Evolutionary conservation across 2,888 invertebrate genomes (phyloP).

Genomic region (Cephonodes hylas): DNA sequence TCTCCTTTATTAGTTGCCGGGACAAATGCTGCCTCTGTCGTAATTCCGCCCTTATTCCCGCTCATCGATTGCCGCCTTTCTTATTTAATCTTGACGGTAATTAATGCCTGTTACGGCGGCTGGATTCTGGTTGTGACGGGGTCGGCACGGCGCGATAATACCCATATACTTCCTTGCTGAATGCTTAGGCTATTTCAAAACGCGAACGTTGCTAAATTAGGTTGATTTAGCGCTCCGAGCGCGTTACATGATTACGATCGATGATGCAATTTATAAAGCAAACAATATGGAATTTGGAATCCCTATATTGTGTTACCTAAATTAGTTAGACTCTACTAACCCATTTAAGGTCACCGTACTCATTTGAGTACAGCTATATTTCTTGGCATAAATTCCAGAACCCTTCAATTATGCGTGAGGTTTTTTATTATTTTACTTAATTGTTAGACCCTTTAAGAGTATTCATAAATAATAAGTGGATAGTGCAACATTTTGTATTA

Average conservation of each 20-base stretch:
- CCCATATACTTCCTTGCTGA: neutral
- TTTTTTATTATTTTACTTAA: too few relatives aligned
- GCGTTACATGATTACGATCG: conserved; percentile 33
- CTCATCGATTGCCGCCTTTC: conserved; percentile 65
- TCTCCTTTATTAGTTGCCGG: conserved; percentile 79
- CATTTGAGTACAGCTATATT: too few relatives aligned
- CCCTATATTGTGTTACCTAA: conserved; percentile 34
- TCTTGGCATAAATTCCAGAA: too few relatives aligned
- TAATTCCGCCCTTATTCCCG: conserved; percentile 66
- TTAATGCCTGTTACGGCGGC: conserved; percentile 61
- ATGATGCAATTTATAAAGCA: conserved; percentile 41
- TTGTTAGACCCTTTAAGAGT: too few relatives aligned
- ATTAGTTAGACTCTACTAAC: conserved; percentile 18
- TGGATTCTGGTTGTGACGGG: conserved; percentile 37
- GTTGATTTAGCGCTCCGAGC: conserved; percentile 2
- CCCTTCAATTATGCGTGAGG: too few relatives aligned
- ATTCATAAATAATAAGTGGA: too few relatives aligned
- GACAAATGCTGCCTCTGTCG: conserved; percentile 72
- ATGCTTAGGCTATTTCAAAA: conserved; percentile 21
- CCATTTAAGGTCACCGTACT: too few relatives aligned
- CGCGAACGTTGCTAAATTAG: conserved; percentile 3
- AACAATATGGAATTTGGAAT: conserved; percentile 38
- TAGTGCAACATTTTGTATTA: too few relatives aligned
- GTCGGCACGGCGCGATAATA: conserved; percentile 24
- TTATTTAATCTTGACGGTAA: conserved; percentile 74